These are phyloP conservation scores for Taurulus bubalis DNA, from an alignment of 2,113 vertebrate species.

Conservation along the genomic window DNA sequence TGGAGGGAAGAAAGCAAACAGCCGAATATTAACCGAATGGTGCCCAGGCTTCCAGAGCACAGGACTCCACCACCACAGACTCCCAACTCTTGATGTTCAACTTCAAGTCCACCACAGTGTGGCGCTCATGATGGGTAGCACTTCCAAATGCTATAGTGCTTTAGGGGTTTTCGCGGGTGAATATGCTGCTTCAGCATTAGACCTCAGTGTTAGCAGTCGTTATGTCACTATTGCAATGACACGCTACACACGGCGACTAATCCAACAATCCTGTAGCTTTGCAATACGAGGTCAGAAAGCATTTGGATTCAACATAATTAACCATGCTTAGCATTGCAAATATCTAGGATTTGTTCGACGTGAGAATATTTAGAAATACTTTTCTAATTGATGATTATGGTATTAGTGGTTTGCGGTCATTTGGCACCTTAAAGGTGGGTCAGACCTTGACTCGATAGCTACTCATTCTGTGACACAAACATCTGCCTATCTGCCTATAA, in stretches of 20 bases:
- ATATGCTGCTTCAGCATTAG: constrained; percentile 44
- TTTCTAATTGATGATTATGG: background rate
- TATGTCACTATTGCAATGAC: constrained; percentile 22
- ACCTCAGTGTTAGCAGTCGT: constrained; percentile 33
- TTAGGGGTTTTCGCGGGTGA: background rate
- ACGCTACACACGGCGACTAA: constrained; percentile 16
- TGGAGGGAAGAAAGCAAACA: constrained; percentile 81
- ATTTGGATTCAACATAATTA: constrained; percentile 14
- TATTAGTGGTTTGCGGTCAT: background rate
- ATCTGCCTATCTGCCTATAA: background rate
- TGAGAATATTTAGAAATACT: constrained; percentile 4
- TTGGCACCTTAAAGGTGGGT: background rate
- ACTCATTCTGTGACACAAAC: constrained; percentile 18
- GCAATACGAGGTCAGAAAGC: constrained; percentile 28
- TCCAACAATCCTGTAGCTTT: constrained; percentile 43
- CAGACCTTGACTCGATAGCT: constrained; percentile 7
- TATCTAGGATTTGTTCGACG: constrained; percentile 20
- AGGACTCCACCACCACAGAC: constrained; percentile 81
- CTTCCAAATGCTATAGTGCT: constrained; percentile 40
- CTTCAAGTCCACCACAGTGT: constrained; percentile 20
- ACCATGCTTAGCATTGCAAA: constrained; percentile 18
- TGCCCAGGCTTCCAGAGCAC: constrained; percentile 76
- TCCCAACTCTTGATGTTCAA: constrained; percentile 70
- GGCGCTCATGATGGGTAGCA: constrained; percentile 11
- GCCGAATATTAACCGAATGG: constrained; percentile 83